These are phyloP conservation scores for Drosophila takahashii DNA, from an alignment of 1,140 invertebrate species.

Conservation along the genomic window DNA sequence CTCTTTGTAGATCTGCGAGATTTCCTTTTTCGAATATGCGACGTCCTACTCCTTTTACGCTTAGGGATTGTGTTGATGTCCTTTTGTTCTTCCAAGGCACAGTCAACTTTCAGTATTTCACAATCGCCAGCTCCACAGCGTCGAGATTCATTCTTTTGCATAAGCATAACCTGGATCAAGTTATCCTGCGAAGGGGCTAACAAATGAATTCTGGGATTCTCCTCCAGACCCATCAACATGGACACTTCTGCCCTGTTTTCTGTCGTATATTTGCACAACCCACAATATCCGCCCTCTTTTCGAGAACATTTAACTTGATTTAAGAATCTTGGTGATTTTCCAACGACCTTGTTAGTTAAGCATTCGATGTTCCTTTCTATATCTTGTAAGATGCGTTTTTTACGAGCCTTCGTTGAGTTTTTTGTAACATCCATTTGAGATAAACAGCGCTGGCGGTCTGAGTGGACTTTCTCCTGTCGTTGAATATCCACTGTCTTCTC, in stretches of 20 bases:
- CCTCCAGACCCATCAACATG: slow-evolving; percentile 7
- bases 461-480: slow-evolving; percentile 4
- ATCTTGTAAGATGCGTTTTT: slow-evolving; percentile 11
- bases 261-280: background rate
- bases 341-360: slow-evolving; percentile 16
- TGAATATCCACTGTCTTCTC: background rate
- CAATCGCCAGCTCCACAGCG: slow-evolving; percentile 6
- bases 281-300: background rate
- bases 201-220: background rate
- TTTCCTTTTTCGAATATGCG: too few relatives aligned
- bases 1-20: background rate
- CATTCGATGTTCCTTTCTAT: slow-evolving; percentile 46
- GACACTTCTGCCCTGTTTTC: background rate
- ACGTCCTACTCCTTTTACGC: background rate
- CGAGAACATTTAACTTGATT: background rate
- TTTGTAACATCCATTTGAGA: slow-evolving; percentile 2
- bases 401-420: background rate
- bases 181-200: background rate
- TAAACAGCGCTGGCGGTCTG: slow-evolving; percentile 1
- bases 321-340: background rate
- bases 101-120: background rate
- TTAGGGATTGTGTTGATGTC: background rate
- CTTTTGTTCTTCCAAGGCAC: background rate
- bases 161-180: slow-evolving; percentile 4
- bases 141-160: background rate